These are phyloP conservation scores for Tupaia chinensis DNA, from an alignment of 2,113 vertebrate genomes.

Conservation along the genomic window DNA sequence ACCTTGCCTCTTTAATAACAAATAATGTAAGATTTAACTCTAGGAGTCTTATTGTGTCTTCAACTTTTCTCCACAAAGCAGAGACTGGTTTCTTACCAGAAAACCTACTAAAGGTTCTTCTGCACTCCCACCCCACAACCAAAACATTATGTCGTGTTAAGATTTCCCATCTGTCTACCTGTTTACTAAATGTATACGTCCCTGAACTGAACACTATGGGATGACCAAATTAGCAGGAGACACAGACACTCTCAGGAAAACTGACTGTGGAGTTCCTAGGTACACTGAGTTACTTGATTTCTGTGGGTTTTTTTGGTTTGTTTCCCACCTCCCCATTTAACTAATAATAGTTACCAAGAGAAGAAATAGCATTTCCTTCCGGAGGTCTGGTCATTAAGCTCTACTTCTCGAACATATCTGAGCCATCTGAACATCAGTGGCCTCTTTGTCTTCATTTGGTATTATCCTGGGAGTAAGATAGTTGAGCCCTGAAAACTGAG, in stretches of 20 bases:
- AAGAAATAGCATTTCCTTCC: conserved; percentile 25
- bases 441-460: conserved; percentile 33
- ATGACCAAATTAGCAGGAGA: conserved; percentile 56
- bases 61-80: conserved; percentile 65
- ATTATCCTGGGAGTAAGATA: neutral
- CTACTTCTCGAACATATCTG: neutral
- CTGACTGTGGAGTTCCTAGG: conserved; percentile 37
- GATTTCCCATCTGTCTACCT: conserved; percentile 77
- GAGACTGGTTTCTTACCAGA: conserved; percentile 56
- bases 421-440: neutral
- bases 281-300: neutral
- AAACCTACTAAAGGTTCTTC: conserved; percentile 66
- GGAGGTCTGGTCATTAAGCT: conserved; percentile 27
- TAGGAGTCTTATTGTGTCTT: conserved; percentile 75
- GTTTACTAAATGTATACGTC: conserved; percentile 70
- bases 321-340: conserved; percentile 34
- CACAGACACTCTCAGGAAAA: conserved; percentile 49
- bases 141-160: conserved; percentile 74
- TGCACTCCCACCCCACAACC: neutral
- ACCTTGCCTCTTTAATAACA: conserved; percentile 74
- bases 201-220: conserved; percentile 65
- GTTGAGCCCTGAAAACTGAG: conserved; percentile 2
- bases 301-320: neutral
- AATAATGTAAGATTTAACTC: conserved; percentile 77
- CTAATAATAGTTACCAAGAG: conserved; percentile 46